Percentiles rank a stretch among this genome's conserved stretches.
phyloP scores from a whole-genome alignment of 2,888 invertebrate species.

The Caenorhabditis angaria region DNA sequence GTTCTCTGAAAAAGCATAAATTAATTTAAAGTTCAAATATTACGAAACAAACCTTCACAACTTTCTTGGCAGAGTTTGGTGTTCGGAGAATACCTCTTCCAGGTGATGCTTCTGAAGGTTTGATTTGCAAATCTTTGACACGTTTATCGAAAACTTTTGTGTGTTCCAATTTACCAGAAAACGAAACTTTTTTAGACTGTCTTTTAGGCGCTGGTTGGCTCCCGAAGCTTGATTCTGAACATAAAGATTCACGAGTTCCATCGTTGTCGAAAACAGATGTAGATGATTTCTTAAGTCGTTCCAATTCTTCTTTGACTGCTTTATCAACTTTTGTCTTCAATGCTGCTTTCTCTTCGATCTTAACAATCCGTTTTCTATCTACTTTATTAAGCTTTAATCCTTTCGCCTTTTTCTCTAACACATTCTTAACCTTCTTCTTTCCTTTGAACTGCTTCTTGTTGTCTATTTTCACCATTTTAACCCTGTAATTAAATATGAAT shows the following conservation, averaged over 20 bases:
- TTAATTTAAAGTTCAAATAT: neutral
- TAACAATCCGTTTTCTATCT: slow-evolving; percentile 52
- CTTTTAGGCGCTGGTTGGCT: slow-evolving; percentile 54
- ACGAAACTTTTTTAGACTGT: slow-evolving; percentile 51
- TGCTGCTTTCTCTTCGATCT: slow-evolving; percentile 47
- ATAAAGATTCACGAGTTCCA: slow-evolving; percentile 48
- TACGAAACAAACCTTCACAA: slow-evolving; percentile 14
- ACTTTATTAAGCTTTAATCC: slow-evolving; percentile 55
- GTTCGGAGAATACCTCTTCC: slow-evolving; percentile 52
- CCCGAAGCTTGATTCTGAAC: slow-evolving; percentile 57
- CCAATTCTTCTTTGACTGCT: slow-evolving; percentile 48
- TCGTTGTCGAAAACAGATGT: slow-evolving; percentile 42
- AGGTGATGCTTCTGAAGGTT: slow-evolving; percentile 54
- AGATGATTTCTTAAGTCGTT: slow-evolving; percentile 38
- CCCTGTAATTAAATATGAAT: neutral
- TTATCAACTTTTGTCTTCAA: slow-evolving; percentile 42
- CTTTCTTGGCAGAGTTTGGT: slow-evolving; percentile 26
- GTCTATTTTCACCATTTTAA: slow-evolving; percentile 39
- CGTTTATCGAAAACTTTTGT: slow-evolving; percentile 52
- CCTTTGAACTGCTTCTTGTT: slow-evolving; percentile 39
- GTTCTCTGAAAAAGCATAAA: slow-evolving; percentile 16
- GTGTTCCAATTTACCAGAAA: slow-evolving; percentile 47
- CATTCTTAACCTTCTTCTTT: slow-evolving; percentile 57
- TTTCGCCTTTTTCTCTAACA: slow-evolving; percentile 56
- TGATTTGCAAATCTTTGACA: slow-evolving; percentile 44